Evolutionary conservation across 1,140 invertebrate genomes (phyloP), one percentile per base, ranked within the genome.

Genomic region (Manduca sexta): DNA sequence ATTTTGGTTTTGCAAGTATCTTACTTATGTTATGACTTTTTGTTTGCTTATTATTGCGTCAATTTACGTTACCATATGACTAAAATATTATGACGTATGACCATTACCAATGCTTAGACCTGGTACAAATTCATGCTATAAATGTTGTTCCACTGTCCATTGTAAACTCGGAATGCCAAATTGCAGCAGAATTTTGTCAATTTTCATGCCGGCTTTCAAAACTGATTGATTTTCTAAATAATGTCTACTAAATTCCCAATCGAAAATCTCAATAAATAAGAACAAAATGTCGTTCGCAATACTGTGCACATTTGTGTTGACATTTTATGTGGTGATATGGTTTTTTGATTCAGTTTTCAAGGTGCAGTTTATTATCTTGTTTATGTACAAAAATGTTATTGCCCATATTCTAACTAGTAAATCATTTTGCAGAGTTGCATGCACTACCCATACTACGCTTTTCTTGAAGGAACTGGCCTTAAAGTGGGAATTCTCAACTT

Each of bases 371-470:
- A 17, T 33, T 29, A 7, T 43, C 31, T 39, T 44, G 21, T 43
- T 46, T 46, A 49, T 40, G 49, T 21, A 48, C 21, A 26, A 26
- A 5, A 26, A 8, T 26, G 21, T 5, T 26, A 26, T 26, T 26
- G 21, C 8, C 21, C 21, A 3, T 26, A 26, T 5, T 26, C 8
- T 26, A 26, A 26, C 8, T 3, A 3, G 21, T 5, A 26, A 26
- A 26, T 35, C 46, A 35, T 56, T 37, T 89, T 92, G 63, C 85
- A 94, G 93, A 92, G 91, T 65, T 95, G 93, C 78, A 91, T 92
- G 73, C 92, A 93, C 70, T 92, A 92, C 69, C 93, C 93, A 0
- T 95, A 95, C 66, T 85, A 93, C 42, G 89, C 90, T 49, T 92
- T 95, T 63, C 60, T 95, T 45, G 89, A 93, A 74, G 92, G 91